Conservation (phyloP, 1,140 invertebrate genomes). For the Schlechtendalia chinensis region DNA sequence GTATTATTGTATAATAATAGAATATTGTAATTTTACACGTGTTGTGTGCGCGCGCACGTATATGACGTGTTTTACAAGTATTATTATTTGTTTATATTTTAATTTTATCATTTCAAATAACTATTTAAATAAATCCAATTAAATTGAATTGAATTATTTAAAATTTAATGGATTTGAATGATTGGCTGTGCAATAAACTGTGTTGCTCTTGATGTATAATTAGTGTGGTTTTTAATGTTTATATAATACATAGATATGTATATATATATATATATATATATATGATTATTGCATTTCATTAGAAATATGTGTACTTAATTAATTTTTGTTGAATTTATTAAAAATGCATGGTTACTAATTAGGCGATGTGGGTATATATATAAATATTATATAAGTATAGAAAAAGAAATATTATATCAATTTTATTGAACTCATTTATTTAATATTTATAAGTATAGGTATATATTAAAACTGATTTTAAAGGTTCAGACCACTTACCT, state of each 20-base stretch:
- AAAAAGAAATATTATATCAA: background rate
- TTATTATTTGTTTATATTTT: background rate
- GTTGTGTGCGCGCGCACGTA: no score
- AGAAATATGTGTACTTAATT: background rate
- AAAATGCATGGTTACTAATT: background rate
- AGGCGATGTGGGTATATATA: background rate
- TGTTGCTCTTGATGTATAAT: background rate
- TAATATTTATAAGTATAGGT: background rate
- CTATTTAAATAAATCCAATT: no score
- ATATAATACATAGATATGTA: background rate
- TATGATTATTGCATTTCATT: no score
- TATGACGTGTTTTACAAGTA: background rate
- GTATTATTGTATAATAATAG: no score
- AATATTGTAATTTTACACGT: no score
- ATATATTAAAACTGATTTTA: slow-evolving; percentile 13
- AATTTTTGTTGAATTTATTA: background rate
- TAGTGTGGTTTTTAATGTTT: background rate
- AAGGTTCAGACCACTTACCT: slow-evolving; percentile 2
- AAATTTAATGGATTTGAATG: background rate
- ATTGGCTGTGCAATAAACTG: background rate
- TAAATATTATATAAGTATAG: background rate
- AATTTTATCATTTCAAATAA: background rate
- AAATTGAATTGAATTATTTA: background rate
- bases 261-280: background rate
- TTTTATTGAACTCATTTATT: background rate